These are phyloP conservation scores for Phymastichus coffea DNA, from an alignment of 1,140 invertebrate species.

Conservation along the genomic window DNA sequence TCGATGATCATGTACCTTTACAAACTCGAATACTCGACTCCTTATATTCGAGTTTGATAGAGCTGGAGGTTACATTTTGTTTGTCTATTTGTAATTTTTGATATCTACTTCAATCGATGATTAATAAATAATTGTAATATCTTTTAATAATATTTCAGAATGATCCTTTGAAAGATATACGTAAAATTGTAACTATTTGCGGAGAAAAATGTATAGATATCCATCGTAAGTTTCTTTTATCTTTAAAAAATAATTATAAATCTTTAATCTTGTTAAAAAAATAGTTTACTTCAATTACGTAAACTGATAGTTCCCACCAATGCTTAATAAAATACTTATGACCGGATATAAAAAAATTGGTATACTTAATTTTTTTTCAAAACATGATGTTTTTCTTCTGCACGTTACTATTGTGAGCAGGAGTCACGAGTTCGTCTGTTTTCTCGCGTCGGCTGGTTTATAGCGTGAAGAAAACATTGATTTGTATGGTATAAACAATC, in stretches of 20 bases:
- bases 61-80: conserved; percentile 23
- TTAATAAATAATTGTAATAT: too few species aligned
- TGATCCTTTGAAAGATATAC: conserved; percentile 22
- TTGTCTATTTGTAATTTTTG: too few species aligned
- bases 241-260: not conserved
- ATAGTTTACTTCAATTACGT: too few species aligned
- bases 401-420: too few species aligned
- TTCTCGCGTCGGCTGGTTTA: not conserved
- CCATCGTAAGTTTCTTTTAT: conserved; percentile 30
- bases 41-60: conserved; percentile 19
- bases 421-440: conserved; percentile 5
- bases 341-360: not conserved
- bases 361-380: not conserved
- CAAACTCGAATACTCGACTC: conserved; percentile 21
- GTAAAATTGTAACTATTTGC: conserved; percentile 22
- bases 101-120: too few species aligned
- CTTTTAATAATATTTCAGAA: conserved; percentile 22
- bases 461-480: not conserved
- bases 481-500: not conserved
- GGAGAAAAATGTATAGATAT: conserved; percentile 28
- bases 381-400: not conserved
- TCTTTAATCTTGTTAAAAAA: too few species aligned
- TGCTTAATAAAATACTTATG: not conserved
- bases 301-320: not conserved
- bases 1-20: too few species aligned